Evolutionary conservation across 1,140 invertebrate genomes (phyloP).

Genomic region (Brachionus rotundiformis): DNA sequence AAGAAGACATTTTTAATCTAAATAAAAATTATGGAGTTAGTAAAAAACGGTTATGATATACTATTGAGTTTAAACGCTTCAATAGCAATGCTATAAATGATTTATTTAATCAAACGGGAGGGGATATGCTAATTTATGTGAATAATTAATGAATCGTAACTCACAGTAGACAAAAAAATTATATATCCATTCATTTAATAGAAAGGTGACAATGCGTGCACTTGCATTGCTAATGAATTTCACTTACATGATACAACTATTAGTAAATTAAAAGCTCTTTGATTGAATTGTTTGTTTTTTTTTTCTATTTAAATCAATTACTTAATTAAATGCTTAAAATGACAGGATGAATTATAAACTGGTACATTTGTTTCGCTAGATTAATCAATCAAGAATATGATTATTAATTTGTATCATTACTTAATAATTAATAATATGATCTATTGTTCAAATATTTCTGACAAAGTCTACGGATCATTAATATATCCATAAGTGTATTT

Average conservation of each 20-base stretch:
- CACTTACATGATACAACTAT: neutral
- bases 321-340: neutral
- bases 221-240: neutral
- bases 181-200: neutral
- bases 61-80: constrained; percentile 10
- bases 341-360: neutral
- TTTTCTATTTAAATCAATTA: constrained; percentile 30
- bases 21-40: constrained; percentile 24
- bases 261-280: neutral
- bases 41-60: constrained; percentile 21
- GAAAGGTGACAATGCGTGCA: neutral
- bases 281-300: neutral
- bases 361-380: too few species aligned
- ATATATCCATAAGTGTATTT: too few species aligned
- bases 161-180: neutral
- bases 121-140: neutral
- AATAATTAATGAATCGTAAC: constrained; percentile 20
- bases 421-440: too few species aligned
- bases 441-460: too few species aligned
- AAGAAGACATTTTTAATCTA: neutral
- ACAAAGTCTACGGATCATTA: too few species aligned
- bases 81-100: constrained; percentile 4
- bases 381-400: too few species aligned
- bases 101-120: neutral
- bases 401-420: too few species aligned